Conservation (phyloP, 2,888 invertebrate species). For the Eurois occulta region DNA sequence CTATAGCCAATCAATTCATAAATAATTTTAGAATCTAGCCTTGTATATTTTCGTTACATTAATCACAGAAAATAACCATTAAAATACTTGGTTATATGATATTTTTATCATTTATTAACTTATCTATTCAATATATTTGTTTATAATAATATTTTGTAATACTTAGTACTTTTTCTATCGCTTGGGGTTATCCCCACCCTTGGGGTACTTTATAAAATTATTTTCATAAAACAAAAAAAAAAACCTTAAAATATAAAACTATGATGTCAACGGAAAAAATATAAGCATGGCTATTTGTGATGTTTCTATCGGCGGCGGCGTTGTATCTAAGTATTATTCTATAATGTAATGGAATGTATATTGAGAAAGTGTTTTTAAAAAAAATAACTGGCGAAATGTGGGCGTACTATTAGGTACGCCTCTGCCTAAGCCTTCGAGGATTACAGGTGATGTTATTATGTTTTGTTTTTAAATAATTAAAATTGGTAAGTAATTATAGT, state of each 20-base stretch:
- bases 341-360: conserved; percentile 15
- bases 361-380: background rate
- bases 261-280: background rate
- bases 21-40: too few relatives aligned
- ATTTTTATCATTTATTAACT: background rate
- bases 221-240: background rate
- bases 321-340: background rate
- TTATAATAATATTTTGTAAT: background rate
- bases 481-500: background rate
- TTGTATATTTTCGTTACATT: background rate
- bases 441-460: too few relatives aligned
- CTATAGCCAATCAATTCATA: background rate
- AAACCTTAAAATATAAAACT: background rate
- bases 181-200: background rate
- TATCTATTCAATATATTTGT: conserved; percentile 9
- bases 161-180: background rate
- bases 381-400: too few relatives aligned
- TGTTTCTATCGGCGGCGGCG: background rate
- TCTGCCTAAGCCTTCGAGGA: too few relatives aligned
- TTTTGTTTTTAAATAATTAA: too few relatives aligned
- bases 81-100: conserved; percentile 21
- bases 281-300: background rate
- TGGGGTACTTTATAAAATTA: background rate
- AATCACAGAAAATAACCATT: conserved; percentile 38
- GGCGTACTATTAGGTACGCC: too few relatives aligned